phyloP scores from a whole-genome alignment of 1,140 invertebrate genomes.

The Dolichoris vasculosae region DNA sequence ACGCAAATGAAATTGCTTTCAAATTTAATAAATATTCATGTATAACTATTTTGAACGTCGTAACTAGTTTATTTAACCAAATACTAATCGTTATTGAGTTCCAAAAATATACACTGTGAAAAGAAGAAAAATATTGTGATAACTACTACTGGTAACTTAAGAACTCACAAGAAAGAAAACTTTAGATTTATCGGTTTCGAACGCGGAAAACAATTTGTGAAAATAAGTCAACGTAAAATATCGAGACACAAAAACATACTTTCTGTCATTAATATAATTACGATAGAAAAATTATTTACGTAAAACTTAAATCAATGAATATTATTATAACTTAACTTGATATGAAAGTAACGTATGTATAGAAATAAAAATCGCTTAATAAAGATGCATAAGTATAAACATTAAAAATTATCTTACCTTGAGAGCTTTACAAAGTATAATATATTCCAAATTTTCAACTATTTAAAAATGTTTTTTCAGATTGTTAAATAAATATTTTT shows the following conservation, averaged over 20 bases:
- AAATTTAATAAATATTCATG: conserved; percentile 22
- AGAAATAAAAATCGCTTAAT: neutral
- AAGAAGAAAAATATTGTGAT: neutral
- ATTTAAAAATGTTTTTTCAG: neutral
- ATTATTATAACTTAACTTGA: neutral
- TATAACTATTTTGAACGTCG: neutral
- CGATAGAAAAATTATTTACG: neutral
- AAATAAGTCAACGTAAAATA: neutral
- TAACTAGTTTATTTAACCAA: neutral
- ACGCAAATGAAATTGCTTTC: conserved; percentile 9
- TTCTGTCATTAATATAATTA: neutral
- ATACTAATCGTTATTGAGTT: neutral
- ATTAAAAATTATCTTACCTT: neutral
- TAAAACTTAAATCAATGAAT: neutral
- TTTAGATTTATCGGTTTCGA: neutral
- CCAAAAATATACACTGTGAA: neutral
- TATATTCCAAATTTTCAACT: neutral
- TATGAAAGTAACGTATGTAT: neutral
- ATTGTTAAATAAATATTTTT: neutral
- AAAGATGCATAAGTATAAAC: neutral
- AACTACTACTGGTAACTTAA: neutral
- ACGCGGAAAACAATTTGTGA: neutral
- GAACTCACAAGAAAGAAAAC: neutral
- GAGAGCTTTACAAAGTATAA: neutral
- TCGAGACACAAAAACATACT: neutral